Conservation (phyloP, 2,797 vertebrate species). For the Myotis pilosus region DNA sequence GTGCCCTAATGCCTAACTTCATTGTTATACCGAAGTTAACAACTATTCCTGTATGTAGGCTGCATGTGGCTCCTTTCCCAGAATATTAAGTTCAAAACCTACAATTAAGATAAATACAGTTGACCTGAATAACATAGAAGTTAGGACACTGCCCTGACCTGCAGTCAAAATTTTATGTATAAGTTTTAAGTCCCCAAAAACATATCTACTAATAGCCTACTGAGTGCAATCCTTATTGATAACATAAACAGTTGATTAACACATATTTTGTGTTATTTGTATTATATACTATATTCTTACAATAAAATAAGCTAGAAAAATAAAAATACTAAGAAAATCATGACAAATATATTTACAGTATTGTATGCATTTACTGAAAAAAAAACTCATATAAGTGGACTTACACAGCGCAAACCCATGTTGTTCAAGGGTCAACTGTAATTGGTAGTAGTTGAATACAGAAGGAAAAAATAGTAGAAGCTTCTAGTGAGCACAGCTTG, state of each 20-base stretch:
- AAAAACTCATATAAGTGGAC: neutral
- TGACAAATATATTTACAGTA: neutral
- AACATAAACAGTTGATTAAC: neutral
- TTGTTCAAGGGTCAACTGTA: neutral
- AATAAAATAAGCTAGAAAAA: neutral
- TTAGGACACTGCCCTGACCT: neutral
- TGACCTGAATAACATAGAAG: neutral
- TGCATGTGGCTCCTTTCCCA: neutral
- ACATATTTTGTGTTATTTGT: neutral
- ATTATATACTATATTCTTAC: neutral
- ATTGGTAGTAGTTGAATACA: neutral
- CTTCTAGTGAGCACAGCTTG: neutral
- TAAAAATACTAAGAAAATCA: neutral
- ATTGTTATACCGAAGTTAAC: neutral
- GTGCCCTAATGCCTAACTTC: neutral
- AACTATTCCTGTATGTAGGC: neutral
- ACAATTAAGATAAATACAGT: neutral
- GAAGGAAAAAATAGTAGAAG: neutral
- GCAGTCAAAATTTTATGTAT: neutral
- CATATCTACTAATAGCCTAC: neutral
- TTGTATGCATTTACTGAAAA: neutral
- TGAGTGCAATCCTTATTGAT: neutral
- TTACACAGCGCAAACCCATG: neutral
- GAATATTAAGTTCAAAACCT: neutral
- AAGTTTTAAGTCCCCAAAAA: neutral